Base-by-base conservation (phyloP, 2,113 vertebrate genomes). In the Laterallus jamaicensis region DNA sequence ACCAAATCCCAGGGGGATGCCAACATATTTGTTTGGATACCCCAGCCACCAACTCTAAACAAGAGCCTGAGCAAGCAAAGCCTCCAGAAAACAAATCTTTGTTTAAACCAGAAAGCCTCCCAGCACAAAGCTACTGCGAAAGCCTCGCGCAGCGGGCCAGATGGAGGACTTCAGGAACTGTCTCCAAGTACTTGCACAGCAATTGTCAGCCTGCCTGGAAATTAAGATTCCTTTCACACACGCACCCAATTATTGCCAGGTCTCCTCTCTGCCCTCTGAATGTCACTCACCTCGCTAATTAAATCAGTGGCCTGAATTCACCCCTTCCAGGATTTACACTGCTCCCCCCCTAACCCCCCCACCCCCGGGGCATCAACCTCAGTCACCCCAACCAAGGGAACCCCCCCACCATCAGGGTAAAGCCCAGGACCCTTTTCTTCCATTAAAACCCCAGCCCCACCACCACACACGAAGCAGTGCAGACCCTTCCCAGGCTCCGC, bases 201-300 rank as follows among this genome's bases (percentile, higher is more conserved):
- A 88, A 95, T 88, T 95, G 93, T 95, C 87, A 96, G 95, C 75
- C 93, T 95, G 93, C 93, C 95, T 96, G 55, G 89, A 96, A 95
- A 92, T 94, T 82, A 84, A 77, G 93, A 95, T 96, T 96, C 86
- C 82, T 90, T 92, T 90, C 93, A 92, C 89, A 96, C 78, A 82
- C 40, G 15, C 83, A 62, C 55, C 88, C 90, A 81, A 81, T 86
- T 95, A 97, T 35, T 81, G 82, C 92, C 82, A 92, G 92, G 90
- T 94, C 93, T 91, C 59, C 59, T 66, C 90, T 88, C 75, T 92
- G 82, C 82, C 84, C 92, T 66, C 92, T 21, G 40, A 82, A 63
- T n/a, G 78, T 76, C 90, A 29, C 37, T 87, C 2, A 1, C 84
- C 91, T n/a, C 3, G 5, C 89, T 95, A 87, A 97, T 91, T 83